phyloP scores from a whole-genome alignment of 2,888 invertebrate species.

The Hyalella azteca region DNA sequence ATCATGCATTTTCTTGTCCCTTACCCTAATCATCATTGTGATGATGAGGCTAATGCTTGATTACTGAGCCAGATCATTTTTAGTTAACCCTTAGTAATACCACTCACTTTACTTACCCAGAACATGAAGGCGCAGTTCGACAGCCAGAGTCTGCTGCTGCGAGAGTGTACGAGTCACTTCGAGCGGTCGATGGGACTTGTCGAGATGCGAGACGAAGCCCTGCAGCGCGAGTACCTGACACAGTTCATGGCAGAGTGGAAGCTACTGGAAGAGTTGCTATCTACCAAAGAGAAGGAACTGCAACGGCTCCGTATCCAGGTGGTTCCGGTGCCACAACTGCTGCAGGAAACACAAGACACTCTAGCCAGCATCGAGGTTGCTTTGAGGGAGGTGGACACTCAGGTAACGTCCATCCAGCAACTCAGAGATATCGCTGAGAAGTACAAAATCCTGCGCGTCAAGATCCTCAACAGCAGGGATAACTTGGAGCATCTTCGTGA shows the following conservation, averaged over 20 bases:
- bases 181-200: conserved; percentile 56
- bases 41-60: too few relatives aligned
- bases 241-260: conserved; percentile 54
- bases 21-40: too few relatives aligned
- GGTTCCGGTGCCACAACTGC: conserved; percentile 54
- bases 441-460: conserved; percentile 54
- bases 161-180: conserved; percentile 56
- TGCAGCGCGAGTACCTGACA: conserved; percentile 53
- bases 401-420: conserved; percentile 57
- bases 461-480: conserved; percentile 56
- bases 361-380: conserved; percentile 51
- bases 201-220: conserved; percentile 53
- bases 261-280: conserved; percentile 54
- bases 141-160: conserved; percentile 54
- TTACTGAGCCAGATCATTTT: too few relatives aligned
- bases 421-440: conserved; percentile 54
- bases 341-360: conserved; percentile 53
- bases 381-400: conserved; percentile 52
- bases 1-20: too few relatives aligned
- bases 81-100: too few relatives aligned
- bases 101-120: too few relatives aligned
- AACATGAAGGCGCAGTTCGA: conserved; percentile 58
- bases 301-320: conserved; percentile 52
- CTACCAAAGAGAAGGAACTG: conserved; percentile 51
- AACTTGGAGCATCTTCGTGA: conserved; percentile 55